Percentiles rank a stretch among this genome's conserved stretches.
These are phyloP conservation scores for Alviniconcha strummeri DNA, from an alignment of 2,888 invertebrate species.

Conservation along the genomic window DNA sequence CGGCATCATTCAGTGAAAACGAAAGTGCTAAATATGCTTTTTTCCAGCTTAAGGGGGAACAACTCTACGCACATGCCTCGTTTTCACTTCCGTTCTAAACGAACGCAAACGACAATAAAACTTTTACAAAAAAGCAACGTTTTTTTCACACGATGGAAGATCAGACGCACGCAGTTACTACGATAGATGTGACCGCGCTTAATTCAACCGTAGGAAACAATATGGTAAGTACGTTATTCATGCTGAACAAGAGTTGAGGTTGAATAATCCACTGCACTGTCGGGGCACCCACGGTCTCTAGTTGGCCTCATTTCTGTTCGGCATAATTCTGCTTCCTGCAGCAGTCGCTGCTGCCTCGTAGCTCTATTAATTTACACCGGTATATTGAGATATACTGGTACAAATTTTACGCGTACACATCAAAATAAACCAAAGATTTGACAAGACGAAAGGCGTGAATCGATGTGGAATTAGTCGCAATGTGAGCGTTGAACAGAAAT, in stretches of 20 bases:
- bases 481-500: too few relatives aligned
- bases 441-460: too few relatives aligned
- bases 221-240: slow-evolving; percentile 20
- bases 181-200: slow-evolving; percentile 17
- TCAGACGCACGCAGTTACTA: slow-evolving; percentile 1
- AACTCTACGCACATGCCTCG: slow-evolving; percentile 25
- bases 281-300: slow-evolving; percentile 5
- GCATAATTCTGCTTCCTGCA: too few relatives aligned
- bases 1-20: too few relatives aligned
- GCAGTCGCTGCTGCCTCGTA: too few relatives aligned
- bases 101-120: slow-evolving; percentile 1
- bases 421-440: too few relatives aligned
- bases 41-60: not conserved
- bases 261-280: slow-evolving; percentile 15
- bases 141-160: slow-evolving; percentile 9
- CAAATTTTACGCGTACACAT: too few relatives aligned
- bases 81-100: slow-evolving; percentile 15
- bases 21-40: too few relatives aligned
- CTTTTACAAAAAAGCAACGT: not conserved
- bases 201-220: slow-evolving; percentile 1
- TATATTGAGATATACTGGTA: too few relatives aligned
- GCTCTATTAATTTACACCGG: too few relatives aligned
- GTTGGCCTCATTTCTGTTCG: too few relatives aligned
- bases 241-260: not conserved
- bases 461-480: too few relatives aligned